Conservation (phyloP, 2,888 invertebrate genomes). For the Acleris laterana region DNA sequence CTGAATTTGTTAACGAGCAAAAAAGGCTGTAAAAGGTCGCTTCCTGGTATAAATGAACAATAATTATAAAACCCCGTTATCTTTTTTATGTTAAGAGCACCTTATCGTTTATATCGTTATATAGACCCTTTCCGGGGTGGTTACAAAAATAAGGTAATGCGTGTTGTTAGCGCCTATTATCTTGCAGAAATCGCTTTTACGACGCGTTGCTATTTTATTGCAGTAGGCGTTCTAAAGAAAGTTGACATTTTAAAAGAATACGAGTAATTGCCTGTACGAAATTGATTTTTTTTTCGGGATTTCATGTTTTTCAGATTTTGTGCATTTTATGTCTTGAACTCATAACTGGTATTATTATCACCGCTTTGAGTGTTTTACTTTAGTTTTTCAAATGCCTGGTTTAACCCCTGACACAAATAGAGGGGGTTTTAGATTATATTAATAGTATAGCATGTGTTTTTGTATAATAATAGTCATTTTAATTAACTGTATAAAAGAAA, state of each 20-base stretch:
- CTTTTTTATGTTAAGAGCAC: slow-evolving; percentile 11
- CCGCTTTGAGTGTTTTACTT: neutral
- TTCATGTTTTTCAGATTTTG: too few relatives aligned
- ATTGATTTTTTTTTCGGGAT: too few relatives aligned
- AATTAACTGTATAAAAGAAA: too few relatives aligned
- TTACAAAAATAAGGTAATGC: neutral
- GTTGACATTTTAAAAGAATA: neutral
- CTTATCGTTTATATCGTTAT: slow-evolving; percentile 11
- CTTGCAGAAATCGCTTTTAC: neutral
- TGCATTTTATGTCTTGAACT: too few relatives aligned
- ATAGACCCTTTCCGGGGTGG: neutral
- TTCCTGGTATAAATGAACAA: slow-evolving; percentile 11
- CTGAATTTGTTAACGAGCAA: slow-evolving; percentile 4
- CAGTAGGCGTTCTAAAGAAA: neutral
- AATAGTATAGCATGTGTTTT: too few relatives aligned
- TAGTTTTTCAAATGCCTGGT: too few relatives aligned
- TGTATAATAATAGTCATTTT: too few relatives aligned
- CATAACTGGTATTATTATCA: too few relatives aligned
- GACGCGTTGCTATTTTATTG: slow-evolving; percentile 7
- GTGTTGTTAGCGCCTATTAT: slow-evolving; percentile 1
- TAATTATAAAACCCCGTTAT: slow-evolving; percentile 28
- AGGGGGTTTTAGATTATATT: too few relatives aligned
- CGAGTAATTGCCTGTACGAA: too few relatives aligned
- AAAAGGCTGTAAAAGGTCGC: slow-evolving; percentile 6
- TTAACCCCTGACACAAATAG: too few relatives aligned